phyloP scores from a whole-genome alignment of 2,113 vertebrate genomes.

The Seriola dumerili region DNA sequence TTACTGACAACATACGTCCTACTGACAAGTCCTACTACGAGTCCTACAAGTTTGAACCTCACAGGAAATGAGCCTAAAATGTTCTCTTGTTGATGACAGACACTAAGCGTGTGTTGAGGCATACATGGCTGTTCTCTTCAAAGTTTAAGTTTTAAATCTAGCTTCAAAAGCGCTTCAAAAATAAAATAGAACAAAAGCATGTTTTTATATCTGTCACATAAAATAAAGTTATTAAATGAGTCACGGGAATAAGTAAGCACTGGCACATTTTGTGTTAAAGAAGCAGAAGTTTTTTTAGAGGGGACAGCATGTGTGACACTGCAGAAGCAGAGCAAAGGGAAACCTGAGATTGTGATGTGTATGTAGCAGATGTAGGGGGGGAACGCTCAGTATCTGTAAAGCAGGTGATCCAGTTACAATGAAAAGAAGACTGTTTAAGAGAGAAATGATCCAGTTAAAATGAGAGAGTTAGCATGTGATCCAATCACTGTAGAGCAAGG shows the following conservation, averaged over 20 bases:
- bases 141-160: neutral
- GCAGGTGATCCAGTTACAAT: conserved; percentile 69
- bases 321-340: conserved; percentile 66
- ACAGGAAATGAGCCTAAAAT: neutral
- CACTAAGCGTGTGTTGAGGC: neutral
- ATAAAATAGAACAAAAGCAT: neutral
- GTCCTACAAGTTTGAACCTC: conserved; percentile 10
- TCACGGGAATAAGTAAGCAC: conserved; percentile 22
- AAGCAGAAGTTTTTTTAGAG: conserved; percentile 56
- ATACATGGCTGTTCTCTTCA: neutral
- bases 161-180: neutral
- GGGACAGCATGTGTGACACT: conserved; percentile 61
- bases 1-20: neutral
- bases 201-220: conserved; percentile 31
- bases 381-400: conserved; percentile 49
- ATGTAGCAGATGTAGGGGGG: conserved; percentile 56
- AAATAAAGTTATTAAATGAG: conserved; percentile 49
- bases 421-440: conserved; percentile 54
- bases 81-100: neutral
- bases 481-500: conserved; percentile 75
- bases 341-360: conserved; percentile 63
- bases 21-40: neutral
- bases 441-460: conserved; percentile 77
- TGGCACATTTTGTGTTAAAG: conserved; percentile 52
- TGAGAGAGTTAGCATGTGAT: conserved; percentile 71